phyloP scores from a whole-genome alignment of 2,797 vertebrate genomes.

The Perodicticus potto region DNA sequence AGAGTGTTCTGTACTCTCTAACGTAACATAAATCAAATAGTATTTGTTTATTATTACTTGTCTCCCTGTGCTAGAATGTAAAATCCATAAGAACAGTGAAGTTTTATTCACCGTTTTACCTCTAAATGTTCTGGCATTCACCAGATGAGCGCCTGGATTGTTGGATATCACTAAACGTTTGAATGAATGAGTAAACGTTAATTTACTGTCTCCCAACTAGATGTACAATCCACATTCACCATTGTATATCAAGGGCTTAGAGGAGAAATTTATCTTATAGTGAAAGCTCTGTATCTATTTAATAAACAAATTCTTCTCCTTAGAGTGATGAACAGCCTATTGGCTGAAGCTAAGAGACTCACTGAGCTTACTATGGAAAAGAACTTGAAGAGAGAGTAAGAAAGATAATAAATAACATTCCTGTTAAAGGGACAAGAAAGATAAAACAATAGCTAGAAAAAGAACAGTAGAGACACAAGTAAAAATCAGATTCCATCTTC shows the following conservation, averaged over 20 bases:
- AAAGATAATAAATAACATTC: neutral
- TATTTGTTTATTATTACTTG: neutral
- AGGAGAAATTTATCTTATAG: neutral
- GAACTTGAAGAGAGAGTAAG: neutral
- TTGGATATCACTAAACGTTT: neutral
- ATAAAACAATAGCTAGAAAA: conserved; percentile 8
- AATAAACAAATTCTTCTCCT: conserved; percentile 7
- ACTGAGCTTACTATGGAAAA: conserved; percentile 5
- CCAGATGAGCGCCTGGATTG: neutral
- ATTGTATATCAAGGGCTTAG: neutral
- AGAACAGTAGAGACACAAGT: neutral
- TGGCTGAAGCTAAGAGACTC: neutral
- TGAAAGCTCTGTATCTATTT: neutral
- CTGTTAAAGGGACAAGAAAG: neutral
- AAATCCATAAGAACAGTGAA: neutral
- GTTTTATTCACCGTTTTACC: neutral
- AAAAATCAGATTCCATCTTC: neutral
- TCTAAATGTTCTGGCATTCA: neutral
- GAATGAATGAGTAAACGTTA: neutral
- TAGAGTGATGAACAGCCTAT: neutral
- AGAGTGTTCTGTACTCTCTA: neutral
- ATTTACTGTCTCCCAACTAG: neutral
- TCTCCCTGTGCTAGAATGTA: neutral
- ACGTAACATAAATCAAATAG: neutral
- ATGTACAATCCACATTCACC: neutral